These are phyloP conservation scores for Corydoras sp. DNA, from an alignment of 2,113 vertebrate genomes.

Conservation along the genomic window DNA sequence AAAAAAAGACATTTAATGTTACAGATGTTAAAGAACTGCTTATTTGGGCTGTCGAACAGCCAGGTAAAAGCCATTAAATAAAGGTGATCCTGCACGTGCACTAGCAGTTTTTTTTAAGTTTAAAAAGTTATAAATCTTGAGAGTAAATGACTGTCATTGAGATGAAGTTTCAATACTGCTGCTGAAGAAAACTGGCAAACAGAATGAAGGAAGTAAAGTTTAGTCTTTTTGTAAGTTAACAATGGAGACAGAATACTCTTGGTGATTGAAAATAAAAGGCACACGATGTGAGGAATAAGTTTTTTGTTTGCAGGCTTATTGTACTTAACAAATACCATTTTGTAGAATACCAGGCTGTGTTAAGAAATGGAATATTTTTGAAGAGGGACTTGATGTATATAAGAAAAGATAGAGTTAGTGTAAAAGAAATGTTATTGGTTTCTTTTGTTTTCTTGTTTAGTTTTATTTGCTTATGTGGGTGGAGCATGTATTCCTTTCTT, in stretches of 20 bases:
- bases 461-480: conserved; percentile 52
- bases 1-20: neutral
- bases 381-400: conserved; percentile 37
- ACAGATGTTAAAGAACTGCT: neutral
- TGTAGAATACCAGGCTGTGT: conserved; percentile 51
- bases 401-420: conserved; percentile 36
- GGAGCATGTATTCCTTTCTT: conserved; percentile 52
- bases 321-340: conserved; percentile 44
- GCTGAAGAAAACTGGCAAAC: conserved; percentile 49
- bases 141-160: conserved; percentile 58
- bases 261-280: conserved; percentile 45
- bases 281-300: conserved; percentile 53
- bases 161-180: conserved; percentile 51
- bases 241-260: conserved; percentile 57
- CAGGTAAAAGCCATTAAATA: conserved; percentile 29
- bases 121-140: conserved; percentile 57
- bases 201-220: conserved; percentile 50
- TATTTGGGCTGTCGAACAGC: neutral
- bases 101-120: conserved; percentile 54
- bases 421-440: neutral
- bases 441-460: conserved; percentile 26
- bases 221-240: conserved; percentile 58
- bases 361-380: conserved; percentile 54
- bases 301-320: conserved; percentile 46
- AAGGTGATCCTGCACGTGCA: conserved; percentile 35